Evolutionary conservation across 2,797 vertebrate species (phyloP).

Genomic region (Platyrinchus mystaceus): DNA sequence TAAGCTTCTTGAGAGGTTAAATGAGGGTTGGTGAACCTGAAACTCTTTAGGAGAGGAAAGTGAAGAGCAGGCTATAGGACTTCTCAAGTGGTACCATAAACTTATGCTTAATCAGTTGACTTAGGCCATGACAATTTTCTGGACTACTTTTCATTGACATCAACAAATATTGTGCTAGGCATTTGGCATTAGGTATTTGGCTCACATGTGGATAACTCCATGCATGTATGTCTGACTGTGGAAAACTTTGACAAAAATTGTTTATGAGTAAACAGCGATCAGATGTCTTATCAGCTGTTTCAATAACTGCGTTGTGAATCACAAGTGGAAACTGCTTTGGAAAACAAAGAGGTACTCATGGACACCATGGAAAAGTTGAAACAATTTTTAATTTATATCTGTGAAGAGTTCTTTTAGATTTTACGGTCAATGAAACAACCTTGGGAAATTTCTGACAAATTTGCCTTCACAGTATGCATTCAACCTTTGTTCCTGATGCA

Average conservation of each 20-base stretch:
- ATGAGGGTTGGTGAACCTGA: background rate
- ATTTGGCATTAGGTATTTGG: background rate
- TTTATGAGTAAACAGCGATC: background rate
- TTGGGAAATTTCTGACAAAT: background rate
- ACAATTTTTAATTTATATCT: background rate
- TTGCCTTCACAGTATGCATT: background rate
- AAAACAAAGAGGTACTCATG: background rate
- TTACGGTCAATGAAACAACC: background rate
- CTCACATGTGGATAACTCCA: background rate
- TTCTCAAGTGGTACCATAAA: background rate
- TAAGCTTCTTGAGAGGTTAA: background rate
- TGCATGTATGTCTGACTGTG: background rate
- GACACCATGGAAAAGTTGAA: background rate
- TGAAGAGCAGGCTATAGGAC: background rate
- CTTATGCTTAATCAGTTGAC: background rate
- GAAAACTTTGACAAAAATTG: background rate
- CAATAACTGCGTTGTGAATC: background rate
- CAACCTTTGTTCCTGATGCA: background rate
- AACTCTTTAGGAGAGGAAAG: background rate
- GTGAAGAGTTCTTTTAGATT: background rate
- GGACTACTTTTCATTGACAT: background rate
- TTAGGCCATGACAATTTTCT: background rate
- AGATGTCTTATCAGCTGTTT: background rate
- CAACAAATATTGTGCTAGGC: background rate
- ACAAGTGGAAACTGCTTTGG: background rate